Evolutionary conservation across 2,113 vertebrate genomes (phyloP).

Genomic region (Mola mola): DNA sequence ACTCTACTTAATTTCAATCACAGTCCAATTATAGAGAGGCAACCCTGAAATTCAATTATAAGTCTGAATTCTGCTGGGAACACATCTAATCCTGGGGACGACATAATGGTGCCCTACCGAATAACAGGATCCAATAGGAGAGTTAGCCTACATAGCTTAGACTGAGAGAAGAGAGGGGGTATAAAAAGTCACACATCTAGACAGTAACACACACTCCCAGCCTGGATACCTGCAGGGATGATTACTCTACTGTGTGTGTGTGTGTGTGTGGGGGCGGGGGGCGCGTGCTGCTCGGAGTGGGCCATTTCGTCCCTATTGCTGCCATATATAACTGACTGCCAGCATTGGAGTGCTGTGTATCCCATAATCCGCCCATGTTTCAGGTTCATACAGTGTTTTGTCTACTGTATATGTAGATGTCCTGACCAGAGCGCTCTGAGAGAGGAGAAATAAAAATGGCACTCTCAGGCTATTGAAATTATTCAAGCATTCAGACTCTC

Average conservation of each 20-base stretch:
- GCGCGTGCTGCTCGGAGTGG: constrained; percentile 36
- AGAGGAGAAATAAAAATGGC: constrained; percentile 30
- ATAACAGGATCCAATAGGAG: constrained; percentile 43
- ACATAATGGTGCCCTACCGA: constrained; percentile 50
- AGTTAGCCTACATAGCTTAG: constrained; percentile 60
- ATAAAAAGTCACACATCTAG: constrained; percentile 24
- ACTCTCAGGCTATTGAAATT: constrained; percentile 43
- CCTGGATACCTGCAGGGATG: constrained; percentile 59
- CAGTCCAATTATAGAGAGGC: constrained; percentile 52
- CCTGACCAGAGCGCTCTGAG: constrained; percentile 18
- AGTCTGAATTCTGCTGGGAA: constrained; percentile 59
- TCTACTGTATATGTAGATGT: constrained; percentile 9
- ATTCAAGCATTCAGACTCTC: constrained; percentile 65
- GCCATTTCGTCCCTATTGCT: constrained; percentile 34
- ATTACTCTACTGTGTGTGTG: constrained; percentile 67
- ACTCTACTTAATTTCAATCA: constrained; percentile 49
- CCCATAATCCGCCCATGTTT: neutral
- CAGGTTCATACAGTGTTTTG: neutral
- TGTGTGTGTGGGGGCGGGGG: constrained; percentile 44
- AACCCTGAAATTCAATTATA: constrained; percentile 63
- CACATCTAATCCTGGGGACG: constrained; percentile 52
- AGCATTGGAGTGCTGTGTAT: neutral
- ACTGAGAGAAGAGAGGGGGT: constrained; percentile 42
- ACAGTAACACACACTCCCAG: constrained; percentile 21
- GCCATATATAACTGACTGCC: constrained; percentile 20